A percentile compares a stretch with the other conserved stretches of the same genome.
phyloP scores from a whole-genome alignment of 2,113 vertebrate genomes.

The Neodontobutis hainanensis region DNA sequence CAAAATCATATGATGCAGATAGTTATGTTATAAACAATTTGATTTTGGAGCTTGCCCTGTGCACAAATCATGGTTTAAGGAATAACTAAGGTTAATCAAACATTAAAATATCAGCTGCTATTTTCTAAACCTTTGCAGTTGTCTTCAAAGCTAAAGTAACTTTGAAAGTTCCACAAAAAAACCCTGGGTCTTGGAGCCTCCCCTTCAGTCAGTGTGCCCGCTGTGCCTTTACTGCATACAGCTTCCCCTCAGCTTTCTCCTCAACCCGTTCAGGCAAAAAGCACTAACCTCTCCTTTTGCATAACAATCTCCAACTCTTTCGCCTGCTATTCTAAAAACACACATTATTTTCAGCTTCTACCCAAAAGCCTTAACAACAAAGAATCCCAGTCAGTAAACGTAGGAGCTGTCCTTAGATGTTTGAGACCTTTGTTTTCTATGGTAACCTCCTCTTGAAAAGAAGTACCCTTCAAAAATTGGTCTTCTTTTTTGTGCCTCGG shows the following conservation, averaged over 20 bases:
- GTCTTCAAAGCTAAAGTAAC: conserved; percentile 1
- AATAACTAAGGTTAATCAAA: background rate
- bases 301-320: background rate
- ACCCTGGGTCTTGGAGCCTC: background rate
- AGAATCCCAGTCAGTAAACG: background rate
- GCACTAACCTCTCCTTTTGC: conserved; percentile 9
- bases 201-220: background rate
- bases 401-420: conserved; percentile 3
- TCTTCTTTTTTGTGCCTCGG: conserved; percentile 10
- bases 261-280: conserved; percentile 5
- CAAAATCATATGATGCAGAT: conserved; percentile 7
- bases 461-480: background rate
- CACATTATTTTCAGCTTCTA: conserved; percentile 14
- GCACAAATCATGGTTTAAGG: background rate
- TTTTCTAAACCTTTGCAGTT: background rate
- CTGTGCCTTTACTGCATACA: conserved; percentile 2
- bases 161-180: conserved; percentile 4
- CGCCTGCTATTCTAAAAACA: background rate
- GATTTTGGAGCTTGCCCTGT: background rate
- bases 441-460: conserved; percentile 1
- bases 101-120: background rate
- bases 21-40: background rate
- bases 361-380: conserved; percentile 4
- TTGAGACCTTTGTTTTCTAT: conserved; percentile 22
- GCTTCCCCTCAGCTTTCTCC: conserved; percentile 1